Evolutionary conservation across 2,888 invertebrate genomes (phyloP).

Genomic region (Terebella lapidaria): DNA sequence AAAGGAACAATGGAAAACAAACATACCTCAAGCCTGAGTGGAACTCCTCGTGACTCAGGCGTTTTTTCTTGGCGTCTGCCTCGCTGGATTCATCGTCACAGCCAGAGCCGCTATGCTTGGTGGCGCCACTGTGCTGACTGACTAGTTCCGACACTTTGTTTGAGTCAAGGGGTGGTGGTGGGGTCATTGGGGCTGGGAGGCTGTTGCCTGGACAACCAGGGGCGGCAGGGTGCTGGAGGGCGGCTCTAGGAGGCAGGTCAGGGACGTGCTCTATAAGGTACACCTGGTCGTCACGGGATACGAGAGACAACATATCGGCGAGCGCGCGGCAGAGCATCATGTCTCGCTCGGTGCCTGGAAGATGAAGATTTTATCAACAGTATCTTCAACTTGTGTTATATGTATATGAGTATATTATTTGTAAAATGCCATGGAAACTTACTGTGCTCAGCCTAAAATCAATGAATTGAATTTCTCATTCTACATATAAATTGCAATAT

Average conservation of each 20-base stretch:
- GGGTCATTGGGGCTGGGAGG: not conserved
- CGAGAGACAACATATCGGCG: not conserved
- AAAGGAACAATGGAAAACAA: too few species aligned
- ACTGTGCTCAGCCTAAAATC: too few species aligned
- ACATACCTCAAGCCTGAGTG: slow-evolving; percentile 35
- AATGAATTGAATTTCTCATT: too few species aligned
- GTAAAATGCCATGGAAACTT: too few species aligned
- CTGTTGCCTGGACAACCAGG: not conserved
- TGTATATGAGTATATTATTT: too few species aligned
- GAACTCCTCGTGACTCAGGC: slow-evolving; percentile 38
- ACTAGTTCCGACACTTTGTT: not conserved
- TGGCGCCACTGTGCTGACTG: not conserved
- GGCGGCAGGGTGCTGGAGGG: not conserved
- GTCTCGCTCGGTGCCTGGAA: not conserved
- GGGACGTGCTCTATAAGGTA: not conserved
- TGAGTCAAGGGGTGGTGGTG: too few species aligned
- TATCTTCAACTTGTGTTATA: too few species aligned
- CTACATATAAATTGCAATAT: too few species aligned
- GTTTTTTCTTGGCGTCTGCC: slow-evolving; percentile 34
- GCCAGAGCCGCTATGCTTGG: not conserved
- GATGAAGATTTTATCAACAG: too few species aligned
- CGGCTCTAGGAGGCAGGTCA: not conserved
- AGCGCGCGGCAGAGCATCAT: not conserved
- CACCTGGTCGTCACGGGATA: not conserved
- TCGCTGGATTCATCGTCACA: too few species aligned